Percentiles rank a stretch among this genome's conserved stretches.
These are phyloP conservation scores for Leucosticte australis DNA, from an alignment of 2,113 vertebrate species.

Conservation along the genomic window DNA sequence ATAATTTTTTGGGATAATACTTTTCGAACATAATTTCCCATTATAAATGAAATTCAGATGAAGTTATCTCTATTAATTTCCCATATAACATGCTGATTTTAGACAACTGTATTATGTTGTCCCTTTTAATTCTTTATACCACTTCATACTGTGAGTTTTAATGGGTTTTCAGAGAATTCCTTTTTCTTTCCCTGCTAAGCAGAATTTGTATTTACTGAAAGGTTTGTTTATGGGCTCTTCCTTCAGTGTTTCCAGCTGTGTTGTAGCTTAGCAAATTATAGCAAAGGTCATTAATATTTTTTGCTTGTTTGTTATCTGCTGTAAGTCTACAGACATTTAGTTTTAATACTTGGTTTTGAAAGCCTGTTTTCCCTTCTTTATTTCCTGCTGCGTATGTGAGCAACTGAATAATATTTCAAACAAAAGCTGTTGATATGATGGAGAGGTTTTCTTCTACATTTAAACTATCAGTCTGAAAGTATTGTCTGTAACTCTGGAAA, in stretches of 20 bases:
- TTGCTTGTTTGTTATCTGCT: conserved; percentile 50
- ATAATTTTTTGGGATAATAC: not conserved
- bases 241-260: conserved; percentile 69
- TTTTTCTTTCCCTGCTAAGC: conserved; percentile 42
- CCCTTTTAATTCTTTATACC: conserved; percentile 61
- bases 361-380: conserved; percentile 43
- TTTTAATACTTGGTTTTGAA: conserved; percentile 71
- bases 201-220: conserved; percentile 65
- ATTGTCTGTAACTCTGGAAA: not conserved
- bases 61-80: conserved; percentile 48
- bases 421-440: conserved; percentile 33
- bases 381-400: conserved; percentile 61
- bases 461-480: not conserved
- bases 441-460: not conserved
- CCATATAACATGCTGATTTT: conserved; percentile 57
- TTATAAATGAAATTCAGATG: conserved; percentile 14
- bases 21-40: conserved; percentile 46
- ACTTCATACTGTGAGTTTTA: conserved; percentile 75
- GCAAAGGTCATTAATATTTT: conserved; percentile 64
- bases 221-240: conserved; percentile 48
- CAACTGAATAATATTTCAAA: conserved; percentile 62
- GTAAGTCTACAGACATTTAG: conserved; percentile 56
- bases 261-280: conserved; percentile 57
- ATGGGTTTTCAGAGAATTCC: conserved; percentile 57
- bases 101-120: conserved; percentile 56